Evolutionary conservation across 2,113 vertebrate species (phyloP).

Genomic region (Bettongia penicillata): DNA sequence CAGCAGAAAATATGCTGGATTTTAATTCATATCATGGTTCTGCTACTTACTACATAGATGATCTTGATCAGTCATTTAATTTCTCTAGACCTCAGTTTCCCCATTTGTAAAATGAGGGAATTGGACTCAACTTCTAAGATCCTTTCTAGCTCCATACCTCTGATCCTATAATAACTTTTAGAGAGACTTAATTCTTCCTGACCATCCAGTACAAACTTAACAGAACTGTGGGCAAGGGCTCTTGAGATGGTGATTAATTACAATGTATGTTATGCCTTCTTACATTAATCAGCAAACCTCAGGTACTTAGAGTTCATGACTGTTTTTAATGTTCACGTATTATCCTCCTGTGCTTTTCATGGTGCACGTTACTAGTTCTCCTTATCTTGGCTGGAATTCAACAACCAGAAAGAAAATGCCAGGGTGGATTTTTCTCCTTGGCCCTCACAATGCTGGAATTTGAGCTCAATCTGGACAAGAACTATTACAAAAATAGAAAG

Average conservation of each 20-base stretch:
- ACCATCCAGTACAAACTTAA: neutral
- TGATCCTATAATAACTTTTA: neutral
- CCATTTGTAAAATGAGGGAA: neutral
- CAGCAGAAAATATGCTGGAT: neutral
- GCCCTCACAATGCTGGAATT: neutral
- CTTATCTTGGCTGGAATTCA: constrained; percentile 13
- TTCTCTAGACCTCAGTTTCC: neutral
- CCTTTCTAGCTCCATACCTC: neutral
- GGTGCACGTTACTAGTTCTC: neutral
- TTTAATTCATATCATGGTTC: neutral
- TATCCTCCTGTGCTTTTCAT: constrained; percentile 32
- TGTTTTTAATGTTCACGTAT: neutral
- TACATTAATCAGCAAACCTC: neutral
- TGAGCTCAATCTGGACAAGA: neutral
- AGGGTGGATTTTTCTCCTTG: constrained; percentile 1
- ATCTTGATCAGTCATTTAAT: neutral
- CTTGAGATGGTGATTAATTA: neutral
- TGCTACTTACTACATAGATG: neutral
- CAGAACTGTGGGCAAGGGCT: neutral
- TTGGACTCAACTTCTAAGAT: neutral
- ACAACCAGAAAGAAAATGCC: constrained; percentile 20
- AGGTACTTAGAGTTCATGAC: neutral
- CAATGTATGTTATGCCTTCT: neutral
- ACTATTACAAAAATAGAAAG: neutral
- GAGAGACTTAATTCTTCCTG: neutral